phyloP scores from a whole-genome alignment of 2,113 vertebrate species.

The Promerops cafer region DNA sequence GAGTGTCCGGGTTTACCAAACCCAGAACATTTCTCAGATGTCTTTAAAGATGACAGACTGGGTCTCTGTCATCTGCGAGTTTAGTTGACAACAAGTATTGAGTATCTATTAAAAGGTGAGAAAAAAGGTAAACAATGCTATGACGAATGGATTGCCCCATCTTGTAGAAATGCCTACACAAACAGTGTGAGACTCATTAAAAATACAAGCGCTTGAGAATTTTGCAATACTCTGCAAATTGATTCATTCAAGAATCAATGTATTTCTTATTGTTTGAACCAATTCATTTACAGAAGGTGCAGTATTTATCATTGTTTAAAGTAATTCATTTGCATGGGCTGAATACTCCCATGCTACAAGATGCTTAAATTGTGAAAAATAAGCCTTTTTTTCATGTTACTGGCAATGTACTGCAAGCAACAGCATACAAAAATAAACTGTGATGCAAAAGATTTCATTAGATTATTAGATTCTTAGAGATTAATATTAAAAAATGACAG shows the following conservation, averaged over 20 bases:
- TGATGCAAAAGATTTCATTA: conserved; percentile 63
- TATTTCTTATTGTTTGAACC: conserved; percentile 19
- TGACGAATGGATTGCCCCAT: background rate
- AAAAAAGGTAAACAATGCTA: background rate
- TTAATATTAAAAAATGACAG: conserved; percentile 64
- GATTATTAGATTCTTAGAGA: conserved; percentile 67
- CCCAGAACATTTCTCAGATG: background rate
- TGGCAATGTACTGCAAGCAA: background rate
- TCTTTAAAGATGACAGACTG: background rate
- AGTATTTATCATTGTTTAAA: conserved; percentile 33
- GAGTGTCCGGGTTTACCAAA: background rate
- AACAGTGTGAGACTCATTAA: background rate
- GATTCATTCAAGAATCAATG: background rate
- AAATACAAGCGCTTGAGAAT: background rate
- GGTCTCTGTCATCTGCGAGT: background rate
- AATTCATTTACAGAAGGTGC: background rate
- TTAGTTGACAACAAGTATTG: background rate
- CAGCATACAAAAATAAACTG: background rate
- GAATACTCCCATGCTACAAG: background rate
- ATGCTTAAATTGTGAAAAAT: conserved; percentile 46
- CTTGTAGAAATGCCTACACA: background rate
- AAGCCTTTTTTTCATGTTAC: conserved; percentile 29
- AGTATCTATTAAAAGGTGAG: background rate
- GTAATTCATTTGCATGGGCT: conserved; percentile 9
- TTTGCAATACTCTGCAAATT: background rate